phyloP scores from a whole-genome alignment of 2,888 invertebrate genomes.

The Pandemis cinnamomeana region DNA sequence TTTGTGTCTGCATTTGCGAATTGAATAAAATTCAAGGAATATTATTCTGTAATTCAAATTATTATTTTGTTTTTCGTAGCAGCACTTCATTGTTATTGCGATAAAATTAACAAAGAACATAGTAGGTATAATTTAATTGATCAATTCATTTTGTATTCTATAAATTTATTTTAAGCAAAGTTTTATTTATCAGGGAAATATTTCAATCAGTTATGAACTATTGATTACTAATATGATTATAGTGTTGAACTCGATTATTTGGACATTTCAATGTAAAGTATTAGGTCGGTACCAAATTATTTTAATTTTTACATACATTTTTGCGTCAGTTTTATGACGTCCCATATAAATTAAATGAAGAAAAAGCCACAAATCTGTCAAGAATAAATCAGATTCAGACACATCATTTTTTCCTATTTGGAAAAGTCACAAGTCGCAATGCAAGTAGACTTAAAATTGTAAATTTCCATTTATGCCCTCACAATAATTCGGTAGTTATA shows the following conservation, averaged over 20 bases:
- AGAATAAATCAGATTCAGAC: too few relatives aligned
- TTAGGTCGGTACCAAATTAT: too few relatives aligned
- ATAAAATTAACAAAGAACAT: neutral
- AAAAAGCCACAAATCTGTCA: too few relatives aligned
- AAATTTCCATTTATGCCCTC: neutral
- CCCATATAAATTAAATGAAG: too few relatives aligned
- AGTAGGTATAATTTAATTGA: neutral
- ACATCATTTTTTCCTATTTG: too few relatives aligned
- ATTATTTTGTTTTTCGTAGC: neutral
- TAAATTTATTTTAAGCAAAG: neutral
- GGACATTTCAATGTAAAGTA: too few relatives aligned
- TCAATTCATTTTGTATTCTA: neutral
- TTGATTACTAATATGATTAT: neutral
- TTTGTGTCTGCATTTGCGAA: conserved; percentile 1
- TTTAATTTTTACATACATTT: too few relatives aligned
- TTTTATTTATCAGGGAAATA: neutral
- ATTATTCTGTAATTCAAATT: neutral
- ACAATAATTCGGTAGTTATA: neutral
- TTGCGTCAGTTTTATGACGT: too few relatives aligned
- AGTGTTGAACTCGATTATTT: neutral
- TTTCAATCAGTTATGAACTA: neutral
- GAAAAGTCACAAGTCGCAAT: too few relatives aligned
- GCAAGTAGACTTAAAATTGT: too few relatives aligned
- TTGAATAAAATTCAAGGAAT: neutral
- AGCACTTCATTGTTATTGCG: neutral